These are phyloP conservation scores for Diploptera punctata DNA, from an alignment of 2,888 invertebrate genomes.

Conservation along the genomic window DNA sequence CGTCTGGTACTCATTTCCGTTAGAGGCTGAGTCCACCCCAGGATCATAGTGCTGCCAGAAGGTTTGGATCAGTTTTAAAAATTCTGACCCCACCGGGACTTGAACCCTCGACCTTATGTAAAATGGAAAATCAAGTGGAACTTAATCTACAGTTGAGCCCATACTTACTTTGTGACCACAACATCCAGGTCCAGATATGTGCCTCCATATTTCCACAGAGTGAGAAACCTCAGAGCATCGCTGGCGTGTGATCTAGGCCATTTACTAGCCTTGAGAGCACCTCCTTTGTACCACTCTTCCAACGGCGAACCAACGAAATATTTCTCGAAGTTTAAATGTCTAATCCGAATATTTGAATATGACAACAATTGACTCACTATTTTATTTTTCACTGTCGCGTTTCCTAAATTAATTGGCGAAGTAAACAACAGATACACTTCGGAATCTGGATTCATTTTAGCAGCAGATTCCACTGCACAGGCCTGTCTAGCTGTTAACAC, in stretches of 20 bases:
- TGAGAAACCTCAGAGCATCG: conserved; percentile 68
- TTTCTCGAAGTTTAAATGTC: conserved; percentile 35
- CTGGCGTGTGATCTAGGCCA: conserved; percentile 68
- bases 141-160: too few species aligned
- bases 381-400: conserved; percentile 43
- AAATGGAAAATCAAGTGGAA: too few species aligned
- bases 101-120: too few species aligned
- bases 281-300: conserved; percentile 60
- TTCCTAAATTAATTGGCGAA: conserved; percentile 54
- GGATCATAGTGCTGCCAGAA: too few species aligned
- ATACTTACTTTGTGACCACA: conserved; percentile 61
- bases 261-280: conserved; percentile 58
- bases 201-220: conserved; percentile 78
- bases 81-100: too few species aligned
- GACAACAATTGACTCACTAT: conserved; percentile 50
- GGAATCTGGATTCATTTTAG: conserved; percentile 63
- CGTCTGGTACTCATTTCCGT: too few species aligned
- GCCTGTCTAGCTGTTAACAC: conserved; percentile 65
- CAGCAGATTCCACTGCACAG: conserved; percentile 73
- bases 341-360: conserved; percentile 50
- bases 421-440: conserved; percentile 64
- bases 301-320: conserved; percentile 60
- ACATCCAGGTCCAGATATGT: conserved; percentile 80
- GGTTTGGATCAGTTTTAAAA: too few species aligned
- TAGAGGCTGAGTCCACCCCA: too few species aligned